Evolutionary conservation across 2,797 vertebrate species (phyloP).

Genomic region (Ptychobarbus kaznakovi): DNA sequence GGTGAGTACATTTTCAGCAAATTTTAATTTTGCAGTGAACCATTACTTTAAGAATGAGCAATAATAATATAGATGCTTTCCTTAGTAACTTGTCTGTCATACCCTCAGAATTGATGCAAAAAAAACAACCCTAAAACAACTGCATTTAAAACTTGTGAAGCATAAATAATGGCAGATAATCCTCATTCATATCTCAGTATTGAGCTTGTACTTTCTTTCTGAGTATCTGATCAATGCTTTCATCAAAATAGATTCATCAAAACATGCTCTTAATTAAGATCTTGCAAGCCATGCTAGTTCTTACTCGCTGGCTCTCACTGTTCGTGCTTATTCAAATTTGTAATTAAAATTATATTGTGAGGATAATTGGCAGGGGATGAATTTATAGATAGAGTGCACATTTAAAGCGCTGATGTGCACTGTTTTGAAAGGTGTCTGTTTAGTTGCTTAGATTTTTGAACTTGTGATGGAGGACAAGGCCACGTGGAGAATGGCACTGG

Average conservation of each 20-base stretch:
- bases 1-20: background rate
- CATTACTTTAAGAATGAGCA: background rate
- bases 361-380: constrained; percentile 33
- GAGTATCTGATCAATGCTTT: constrained; percentile 28
- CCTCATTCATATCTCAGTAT: constrained; percentile 1
- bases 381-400: constrained; percentile 29
- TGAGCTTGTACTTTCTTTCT: constrained; percentile 2
- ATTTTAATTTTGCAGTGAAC: background rate
- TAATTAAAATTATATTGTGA: constrained; percentile 51
- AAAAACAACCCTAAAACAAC: background rate
- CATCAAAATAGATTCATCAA: constrained; percentile 30
- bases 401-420: constrained; percentile 40
- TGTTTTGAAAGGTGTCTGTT: constrained; percentile 34
- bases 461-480: constrained; percentile 50
- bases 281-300: constrained; percentile 44
- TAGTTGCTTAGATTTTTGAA: constrained; percentile 45
- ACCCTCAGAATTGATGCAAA: background rate
- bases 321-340: constrained; percentile 47
- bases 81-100: background rate
- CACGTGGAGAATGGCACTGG: constrained; percentile 31
- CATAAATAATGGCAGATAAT: constrained; percentile 10
- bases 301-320: constrained; percentile 21
- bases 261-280: constrained; percentile 42
- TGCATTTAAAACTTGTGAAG: background rate
- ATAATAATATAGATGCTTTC: background rate